These are phyloP conservation scores for Aurelia sp. DNA, from an alignment of 30 jellyfish, hydroid and myxozoan species.

Conservation along the genomic window DNA sequence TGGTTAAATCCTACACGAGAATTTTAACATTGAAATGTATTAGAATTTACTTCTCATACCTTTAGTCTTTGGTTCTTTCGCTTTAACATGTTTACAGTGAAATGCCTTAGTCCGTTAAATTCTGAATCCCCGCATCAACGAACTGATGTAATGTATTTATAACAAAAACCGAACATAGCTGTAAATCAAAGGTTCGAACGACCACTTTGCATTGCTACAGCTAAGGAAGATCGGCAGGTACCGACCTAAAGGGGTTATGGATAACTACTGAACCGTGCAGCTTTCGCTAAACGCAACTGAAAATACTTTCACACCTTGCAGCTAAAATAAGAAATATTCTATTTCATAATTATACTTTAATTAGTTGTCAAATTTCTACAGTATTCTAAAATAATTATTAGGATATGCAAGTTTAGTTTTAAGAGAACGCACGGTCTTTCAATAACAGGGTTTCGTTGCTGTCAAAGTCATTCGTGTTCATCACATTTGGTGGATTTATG, in stretches of 20 bases:
- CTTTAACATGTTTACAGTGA: background rate
- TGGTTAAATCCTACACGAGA: background rate
- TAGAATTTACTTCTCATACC: slow-evolving; percentile 8
- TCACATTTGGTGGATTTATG: background rate
- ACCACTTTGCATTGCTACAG: slow-evolving; percentile 28
- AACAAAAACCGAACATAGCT: slow-evolving; percentile 6
- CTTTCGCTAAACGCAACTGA: background rate
- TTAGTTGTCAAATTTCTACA: too few species aligned
- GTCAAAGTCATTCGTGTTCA: slow-evolving; percentile 11
- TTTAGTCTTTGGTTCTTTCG: slow-evolving; percentile 17
- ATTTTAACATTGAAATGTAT: background rate
- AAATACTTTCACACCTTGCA: too few species aligned
- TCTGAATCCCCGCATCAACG: background rate
- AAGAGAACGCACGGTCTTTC: too few species aligned
- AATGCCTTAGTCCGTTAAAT: too few species aligned
- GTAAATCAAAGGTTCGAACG: slow-evolving; percentile 46
- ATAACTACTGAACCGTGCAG: slow-evolving; percentile 48
- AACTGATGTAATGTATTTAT: slow-evolving; percentile 63
- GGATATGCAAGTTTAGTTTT: too few species aligned
- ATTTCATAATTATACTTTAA: too few species aligned
- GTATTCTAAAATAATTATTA: too few species aligned
- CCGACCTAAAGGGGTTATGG: slow-evolving; percentile 62
- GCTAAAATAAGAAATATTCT: too few species aligned
- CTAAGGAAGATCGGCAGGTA: slow-evolving; percentile 39
- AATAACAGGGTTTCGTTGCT: background rate